Base-by-base conservation (phyloP, 2,888 invertebrate species). In the Leuctra nigra region DNA sequence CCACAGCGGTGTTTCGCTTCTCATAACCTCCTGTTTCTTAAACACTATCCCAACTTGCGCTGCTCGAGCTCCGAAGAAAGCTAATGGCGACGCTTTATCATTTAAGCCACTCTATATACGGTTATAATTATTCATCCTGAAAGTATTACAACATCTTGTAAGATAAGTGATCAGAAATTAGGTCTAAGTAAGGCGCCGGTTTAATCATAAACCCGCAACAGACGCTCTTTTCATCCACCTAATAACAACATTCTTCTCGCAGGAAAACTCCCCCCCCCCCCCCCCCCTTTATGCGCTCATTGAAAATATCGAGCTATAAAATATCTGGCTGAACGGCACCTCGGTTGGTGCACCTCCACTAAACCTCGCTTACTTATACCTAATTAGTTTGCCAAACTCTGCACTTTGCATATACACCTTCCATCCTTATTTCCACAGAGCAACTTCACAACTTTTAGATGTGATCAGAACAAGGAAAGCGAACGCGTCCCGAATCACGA, bases 381-480 rank as follows among this genome's bases (percentile, higher is more conserved):
- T 57, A 57, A 57, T 57, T 57, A 57, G 57, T 57, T 57, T 54
- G 38, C 46, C 39, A 52, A 56, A 56, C 52, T 56, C 50, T 57
- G 53, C 46, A 56, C 56, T 56, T 56, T 52, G 56, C 55, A 56
- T 56, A 56, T 52, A 53, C 53, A 57, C 54, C 57, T 53, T 57
- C 53, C 52, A 50, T 38, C 47, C 36, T 39, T 54, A 53, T 41
- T 52, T 22, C 14, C 36, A 29, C 46, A 56, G 53, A 52, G 53
- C 36, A 44, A 33, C 46, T 50, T 50, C 50, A 50, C 50, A 50
- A 50, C 35, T 50, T 50, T 50, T 7, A 35, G 33, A 50, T 50
- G 50, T 22, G 50, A 50, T 35, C 14, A 18, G 50, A 50, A 50
- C 35, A 35, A 29, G 18, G 6, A 18, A 50, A 22, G 22, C 35